Evolutionary conservation across 2,888 invertebrate genomes (phyloP).

Genomic region (Tachina fera): DNA sequence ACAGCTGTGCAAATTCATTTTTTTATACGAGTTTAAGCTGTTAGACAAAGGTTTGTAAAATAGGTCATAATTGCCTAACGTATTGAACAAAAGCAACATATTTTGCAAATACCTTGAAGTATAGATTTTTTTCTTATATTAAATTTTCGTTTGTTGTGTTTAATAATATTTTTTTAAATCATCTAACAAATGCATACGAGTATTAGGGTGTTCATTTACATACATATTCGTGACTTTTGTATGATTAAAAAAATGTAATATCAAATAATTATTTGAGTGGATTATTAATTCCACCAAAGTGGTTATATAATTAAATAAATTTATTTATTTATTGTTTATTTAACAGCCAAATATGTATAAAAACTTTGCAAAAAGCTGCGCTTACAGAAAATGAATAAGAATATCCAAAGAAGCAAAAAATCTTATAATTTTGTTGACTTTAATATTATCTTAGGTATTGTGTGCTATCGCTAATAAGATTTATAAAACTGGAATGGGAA

Average conservation of each 20-base stretch:
- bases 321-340: no score
- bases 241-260: neutral
- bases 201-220: neutral
- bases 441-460: no score
- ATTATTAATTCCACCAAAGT: no score
- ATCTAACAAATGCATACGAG: neutral
- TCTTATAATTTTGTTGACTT: no score
- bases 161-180: neutral
- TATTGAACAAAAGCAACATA: constrained; percentile 23
- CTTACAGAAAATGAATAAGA: no score
- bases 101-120: constrained; percentile 50
- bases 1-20: constrained; percentile 63
- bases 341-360: no score
- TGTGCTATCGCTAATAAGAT: no score
- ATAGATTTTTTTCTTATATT: neutral
- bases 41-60: constrained; percentile 55
- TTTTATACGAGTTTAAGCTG: neutral
- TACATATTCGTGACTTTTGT: neutral
- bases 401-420: no score
- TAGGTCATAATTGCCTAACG: constrained; percentile 56
- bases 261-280: no score
- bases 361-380: no score
- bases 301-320: no score
- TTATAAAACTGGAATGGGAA: no score
- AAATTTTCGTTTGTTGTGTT: neutral